phyloP scores from a whole-genome alignment of 2,797 vertebrate genomes.

The Anomalospiza imberbis region DNA sequence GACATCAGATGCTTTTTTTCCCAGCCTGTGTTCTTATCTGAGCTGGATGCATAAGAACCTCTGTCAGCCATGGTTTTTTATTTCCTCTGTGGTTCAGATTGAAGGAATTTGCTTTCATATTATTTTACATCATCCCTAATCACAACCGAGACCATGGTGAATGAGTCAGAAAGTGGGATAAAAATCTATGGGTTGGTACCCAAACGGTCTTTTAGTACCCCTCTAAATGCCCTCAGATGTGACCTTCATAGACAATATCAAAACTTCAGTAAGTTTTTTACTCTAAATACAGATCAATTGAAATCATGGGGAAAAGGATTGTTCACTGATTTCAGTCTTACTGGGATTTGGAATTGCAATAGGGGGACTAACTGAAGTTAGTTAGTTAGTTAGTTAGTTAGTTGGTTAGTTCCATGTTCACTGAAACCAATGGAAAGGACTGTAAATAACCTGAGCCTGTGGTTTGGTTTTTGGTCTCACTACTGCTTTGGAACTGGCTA shows the following conservation, averaged over 20 bases:
- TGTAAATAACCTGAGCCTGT: background rate
- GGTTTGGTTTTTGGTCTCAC: background rate
- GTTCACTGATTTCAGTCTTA: background rate
- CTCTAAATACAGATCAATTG: background rate
- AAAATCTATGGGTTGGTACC: background rate
- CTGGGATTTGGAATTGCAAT: background rate
- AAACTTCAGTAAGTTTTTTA: background rate
- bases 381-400: too few species aligned
- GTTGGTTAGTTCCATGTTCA: background rate
- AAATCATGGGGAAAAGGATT: background rate
- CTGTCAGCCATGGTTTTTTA: background rate
- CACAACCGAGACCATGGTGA: background rate
- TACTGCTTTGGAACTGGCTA: background rate
- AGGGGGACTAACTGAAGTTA: background rate
- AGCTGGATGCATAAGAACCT: background rate
- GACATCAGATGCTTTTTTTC: background rate
- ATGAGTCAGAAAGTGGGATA: background rate
- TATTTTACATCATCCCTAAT: background rate
- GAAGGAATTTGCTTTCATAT: background rate
- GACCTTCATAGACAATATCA: background rate
- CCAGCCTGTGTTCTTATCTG: background rate
- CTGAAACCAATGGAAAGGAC: background rate
- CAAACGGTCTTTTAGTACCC: background rate
- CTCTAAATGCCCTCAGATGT: background rate
- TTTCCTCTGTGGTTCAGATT: background rate